Conservation (phyloP, 2,797 vertebrate species). For the Protonibea diacanthus region DNA sequence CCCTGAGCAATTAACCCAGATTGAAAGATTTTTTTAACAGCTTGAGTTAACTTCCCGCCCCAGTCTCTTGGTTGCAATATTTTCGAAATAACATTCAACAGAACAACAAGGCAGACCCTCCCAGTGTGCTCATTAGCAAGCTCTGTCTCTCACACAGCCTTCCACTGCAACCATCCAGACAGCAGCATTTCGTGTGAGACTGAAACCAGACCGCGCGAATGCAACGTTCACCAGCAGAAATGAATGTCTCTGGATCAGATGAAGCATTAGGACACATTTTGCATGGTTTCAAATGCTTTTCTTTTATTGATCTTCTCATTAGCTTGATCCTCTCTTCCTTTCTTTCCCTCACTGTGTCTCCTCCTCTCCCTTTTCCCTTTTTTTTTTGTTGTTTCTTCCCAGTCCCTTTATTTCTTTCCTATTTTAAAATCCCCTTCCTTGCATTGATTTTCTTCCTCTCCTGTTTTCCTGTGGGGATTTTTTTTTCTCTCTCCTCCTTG, state of each 20-base stretch:
- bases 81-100: conserved; percentile 68
- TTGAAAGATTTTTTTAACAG: conserved; percentile 72
- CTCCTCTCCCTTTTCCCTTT: neutral
- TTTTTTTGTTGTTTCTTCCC: neutral
- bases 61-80: conserved; percentile 65
- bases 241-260: conserved; percentile 11
- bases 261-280: conserved; percentile 23
- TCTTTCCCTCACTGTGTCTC: neutral
- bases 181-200: conserved; percentile 27
- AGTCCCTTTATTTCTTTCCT: conserved; percentile 28
- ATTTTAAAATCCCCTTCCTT: conserved; percentile 54
- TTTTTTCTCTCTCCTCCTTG: conserved; percentile 57
- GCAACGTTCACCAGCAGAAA: conserved; percentile 12
- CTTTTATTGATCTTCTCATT: conserved; percentile 42
- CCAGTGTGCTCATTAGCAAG: conserved; percentile 76
- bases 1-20: conserved; percentile 83
- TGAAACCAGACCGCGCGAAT: conserved; percentile 13
- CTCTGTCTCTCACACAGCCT: conserved; percentile 57
- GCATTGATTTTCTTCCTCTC: conserved; percentile 68
- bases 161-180: conserved; percentile 51
- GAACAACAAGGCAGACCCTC: conserved; percentile 69
- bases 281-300: conserved; percentile 16
- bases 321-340: conserved; percentile 4
- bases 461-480: conserved; percentile 48
- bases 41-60: conserved; percentile 61